phyloP scores from a whole-genome alignment of 2,888 invertebrate species.

The Chydorus sphaericus region DNA sequence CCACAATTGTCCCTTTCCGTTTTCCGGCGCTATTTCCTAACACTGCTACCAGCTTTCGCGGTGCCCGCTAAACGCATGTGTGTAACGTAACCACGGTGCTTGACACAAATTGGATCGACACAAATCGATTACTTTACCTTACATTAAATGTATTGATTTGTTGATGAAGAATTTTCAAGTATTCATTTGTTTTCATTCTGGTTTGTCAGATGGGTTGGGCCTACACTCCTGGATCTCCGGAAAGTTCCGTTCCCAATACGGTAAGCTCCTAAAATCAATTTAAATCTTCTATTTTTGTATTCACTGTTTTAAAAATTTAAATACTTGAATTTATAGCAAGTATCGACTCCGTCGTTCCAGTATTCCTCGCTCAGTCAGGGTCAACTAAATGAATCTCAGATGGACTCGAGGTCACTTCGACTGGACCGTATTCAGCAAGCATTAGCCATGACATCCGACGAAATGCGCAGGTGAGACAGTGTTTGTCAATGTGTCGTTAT shows the following conservation, averaged over 20 bases:
- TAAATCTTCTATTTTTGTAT: not conserved
- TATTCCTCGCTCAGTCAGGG: conserved; percentile 12
- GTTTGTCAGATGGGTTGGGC: conserved; percentile 13
- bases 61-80: conserved; percentile 6
- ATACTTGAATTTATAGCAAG: not conserved
- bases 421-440: conserved; percentile 81
- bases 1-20: too few relatives aligned
- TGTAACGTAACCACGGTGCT: too few relatives aligned
- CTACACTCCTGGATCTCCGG: conserved; percentile 12
- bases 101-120: not conserved
- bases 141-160: too few relatives aligned
- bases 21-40: too few relatives aligned
- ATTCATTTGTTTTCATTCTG: not conserved
- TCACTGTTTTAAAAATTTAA: not conserved
- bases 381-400: conserved; percentile 9
- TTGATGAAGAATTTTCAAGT: too few relatives aligned
- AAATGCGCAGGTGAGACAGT: conserved; percentile 35
- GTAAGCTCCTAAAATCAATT: not conserved
- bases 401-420: conserved; percentile 61
- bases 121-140: not conserved
- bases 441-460: conserved; percentile 79
- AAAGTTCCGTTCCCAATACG: conserved; percentile 9
- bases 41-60: too few relatives aligned
- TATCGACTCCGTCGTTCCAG: conserved; percentile 10
- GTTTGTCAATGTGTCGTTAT: not conserved